Base-by-base conservation (phyloP, 1,140 invertebrate species). In the Trinorchestia longiramus region DNA sequence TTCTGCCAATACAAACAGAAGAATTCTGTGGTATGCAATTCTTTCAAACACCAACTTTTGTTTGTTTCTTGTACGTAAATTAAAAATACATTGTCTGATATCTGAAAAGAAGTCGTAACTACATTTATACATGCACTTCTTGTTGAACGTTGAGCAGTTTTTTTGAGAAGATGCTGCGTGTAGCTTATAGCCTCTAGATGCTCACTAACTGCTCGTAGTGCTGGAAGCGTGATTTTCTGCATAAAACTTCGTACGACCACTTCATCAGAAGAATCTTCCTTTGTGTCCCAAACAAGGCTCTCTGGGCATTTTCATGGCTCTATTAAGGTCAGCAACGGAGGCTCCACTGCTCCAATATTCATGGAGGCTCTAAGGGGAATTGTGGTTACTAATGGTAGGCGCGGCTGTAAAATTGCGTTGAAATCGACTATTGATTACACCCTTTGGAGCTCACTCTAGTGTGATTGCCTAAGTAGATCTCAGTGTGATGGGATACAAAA, bases 171-270 rank as follows among this genome's bases (percentile, higher is more conserved):
- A 77, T 36, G 62, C 28, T 23, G 28, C 1, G 15, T 19, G 62
- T 11, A 11, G 15, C 47, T 11, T 77, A 23, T 36, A 11, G 28
- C 62, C 15, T 3, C 0, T 95, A 15, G 4, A 44, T 95, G 57
- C 11, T n/a, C 1, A 62, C 40, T 40, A 42, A 43, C n/a, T 11
- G 42, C 1, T n/a, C 45, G 40, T 15, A 95, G 17, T 47, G 41
- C 40, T 40, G 43, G 42, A 43, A 43, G 43, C 45, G 94, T 53
- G 94, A 95, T 77, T 77, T 77, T 77, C 62, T 77, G 62, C 62
- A 77, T 77, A 77, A 77, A 77, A 77, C 62, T 77, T 77, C 62
- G 62, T 77, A 77, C 62, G 62, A 77, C 62, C 62, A 77, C 62
- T 77, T 77, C 15, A 77, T 77, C 62, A 77, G 15, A 28, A 77